Evolutionary conservation across 2,888 invertebrate species (phyloP).

Genomic region (Conops quadrifasciatus): DNA sequence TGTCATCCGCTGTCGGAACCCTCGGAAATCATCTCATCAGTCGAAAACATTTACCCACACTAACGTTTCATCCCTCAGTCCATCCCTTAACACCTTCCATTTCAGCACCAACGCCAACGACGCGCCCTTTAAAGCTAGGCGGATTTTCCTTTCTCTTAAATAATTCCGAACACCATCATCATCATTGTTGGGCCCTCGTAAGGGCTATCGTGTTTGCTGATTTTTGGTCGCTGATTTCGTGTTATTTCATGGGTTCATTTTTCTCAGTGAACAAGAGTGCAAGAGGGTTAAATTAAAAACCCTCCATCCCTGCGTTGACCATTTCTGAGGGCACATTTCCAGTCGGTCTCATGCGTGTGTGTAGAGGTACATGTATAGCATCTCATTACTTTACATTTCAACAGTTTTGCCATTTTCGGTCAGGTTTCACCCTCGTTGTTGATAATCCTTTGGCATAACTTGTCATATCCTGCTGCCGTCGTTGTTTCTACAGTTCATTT

Average conservation of each 20-base stretch:
- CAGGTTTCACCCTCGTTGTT: slow-evolving; percentile 26
- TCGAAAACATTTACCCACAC: too few species aligned
- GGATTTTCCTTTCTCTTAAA: too few species aligned
- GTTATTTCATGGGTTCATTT: slow-evolving; percentile 31
- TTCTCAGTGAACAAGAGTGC: background rate
- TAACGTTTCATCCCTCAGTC: background rate
- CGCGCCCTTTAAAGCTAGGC: background rate
- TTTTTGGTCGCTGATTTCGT: slow-evolving; percentile 34
- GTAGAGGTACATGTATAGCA: background rate
- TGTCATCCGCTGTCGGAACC: too few species aligned
- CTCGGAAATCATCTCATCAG: too few species aligned
- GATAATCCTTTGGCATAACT: slow-evolving; percentile 17
- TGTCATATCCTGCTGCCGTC: slow-evolving; percentile 17
- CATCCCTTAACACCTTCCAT: background rate
- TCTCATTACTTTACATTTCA: slow-evolving; percentile 11
- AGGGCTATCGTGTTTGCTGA: slow-evolving; percentile 26
- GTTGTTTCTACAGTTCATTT: slow-evolving; percentile 7
- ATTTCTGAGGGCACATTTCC: slow-evolving; percentile 16
- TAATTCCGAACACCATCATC: too few species aligned
- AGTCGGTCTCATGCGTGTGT: background rate
- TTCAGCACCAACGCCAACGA: background rate
- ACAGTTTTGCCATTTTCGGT: slow-evolving; percentile 18
- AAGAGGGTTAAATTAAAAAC: slow-evolving; percentile 32
- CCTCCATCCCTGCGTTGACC: slow-evolving; percentile 21
- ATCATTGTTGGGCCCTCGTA: background rate